Percentiles rank a stretch among this genome's conserved stretches.
Evolutionary conservation across 2,797 vertebrate genomes (phyloP).

Genomic region (Epinephelus awoara): DNA sequence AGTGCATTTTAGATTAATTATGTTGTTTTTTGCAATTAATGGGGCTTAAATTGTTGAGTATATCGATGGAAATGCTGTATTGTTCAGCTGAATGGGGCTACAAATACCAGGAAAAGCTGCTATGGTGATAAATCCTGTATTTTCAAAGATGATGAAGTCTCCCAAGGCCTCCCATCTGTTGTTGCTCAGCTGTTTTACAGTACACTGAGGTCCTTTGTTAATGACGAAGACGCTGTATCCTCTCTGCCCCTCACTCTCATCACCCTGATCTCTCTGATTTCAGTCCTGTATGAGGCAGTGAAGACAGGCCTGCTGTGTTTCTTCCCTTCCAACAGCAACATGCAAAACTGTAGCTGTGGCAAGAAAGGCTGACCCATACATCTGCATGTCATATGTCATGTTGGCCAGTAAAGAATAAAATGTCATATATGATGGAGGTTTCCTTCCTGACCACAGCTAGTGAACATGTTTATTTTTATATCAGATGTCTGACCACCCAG

Average conservation of each 20-base stretch:
- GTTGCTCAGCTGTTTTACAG: neutral
- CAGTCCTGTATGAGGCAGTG: neutral
- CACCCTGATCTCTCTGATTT: neutral
- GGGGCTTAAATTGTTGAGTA: neutral
- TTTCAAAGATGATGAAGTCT: neutral
- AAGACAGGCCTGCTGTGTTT: neutral
- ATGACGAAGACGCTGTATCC: constrained; percentile 1
- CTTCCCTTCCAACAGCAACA: neutral
- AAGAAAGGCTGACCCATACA: neutral
- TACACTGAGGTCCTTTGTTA: neutral
- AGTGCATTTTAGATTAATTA: constrained; percentile 16
- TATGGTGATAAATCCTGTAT: neutral
- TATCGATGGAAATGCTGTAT: neutral
- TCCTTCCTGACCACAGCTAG: constrained; percentile 9
- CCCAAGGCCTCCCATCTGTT: too few relatives aligned
- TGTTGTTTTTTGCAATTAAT: constrained; percentile 25
- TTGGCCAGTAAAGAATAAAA: neutral
- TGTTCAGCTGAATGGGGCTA: neutral
- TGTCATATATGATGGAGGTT: constrained; percentile 6
- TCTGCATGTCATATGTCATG: neutral
- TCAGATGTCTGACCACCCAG: constrained; percentile 15
- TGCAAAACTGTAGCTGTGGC: neutral
- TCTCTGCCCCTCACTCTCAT: neutral
- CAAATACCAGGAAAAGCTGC: constrained; percentile 2
- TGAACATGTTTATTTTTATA: constrained; percentile 19